Conservation (phyloP, 1,140 invertebrate genomes). For the Papilio glaucus region DNA sequence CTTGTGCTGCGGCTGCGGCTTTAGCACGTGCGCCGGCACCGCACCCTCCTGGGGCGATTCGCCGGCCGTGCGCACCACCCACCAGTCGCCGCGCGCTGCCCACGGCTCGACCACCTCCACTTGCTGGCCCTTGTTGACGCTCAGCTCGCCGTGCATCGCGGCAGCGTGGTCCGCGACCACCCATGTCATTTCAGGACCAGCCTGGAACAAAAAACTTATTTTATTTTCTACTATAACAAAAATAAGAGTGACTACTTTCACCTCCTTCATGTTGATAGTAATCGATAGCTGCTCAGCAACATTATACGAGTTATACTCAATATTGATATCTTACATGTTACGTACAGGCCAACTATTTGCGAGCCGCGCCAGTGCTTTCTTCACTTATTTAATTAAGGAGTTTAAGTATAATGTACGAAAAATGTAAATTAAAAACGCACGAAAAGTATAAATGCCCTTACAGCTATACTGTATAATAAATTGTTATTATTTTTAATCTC, state of each 20-base stretch:
- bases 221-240: not conserved
- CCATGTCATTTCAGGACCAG: slow-evolving; percentile 90
- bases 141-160: slow-evolving; percentile 88
- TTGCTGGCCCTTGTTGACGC: slow-evolving; percentile 93
- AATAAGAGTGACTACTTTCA: not conserved
- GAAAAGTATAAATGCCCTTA: too few relatives aligned
- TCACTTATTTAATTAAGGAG: too few relatives aligned
- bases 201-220: slow-evolving; percentile 45
- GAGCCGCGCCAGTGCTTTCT: too few relatives aligned
- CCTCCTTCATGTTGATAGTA: too few relatives aligned
- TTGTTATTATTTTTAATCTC: too few relatives aligned
- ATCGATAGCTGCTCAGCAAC: too few relatives aligned
- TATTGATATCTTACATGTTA: too few relatives aligned
- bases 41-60: slow-evolving; percentile 89
- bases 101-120: slow-evolving; percentile 94
- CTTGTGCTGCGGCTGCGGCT: slow-evolving; percentile 87
- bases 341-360: too few relatives aligned
- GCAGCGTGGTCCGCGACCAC: slow-evolving; percentile 93
- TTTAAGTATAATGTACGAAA: too few relatives aligned
- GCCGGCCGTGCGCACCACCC: slow-evolving; percentile 85
- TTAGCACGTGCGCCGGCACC: slow-evolving; percentile 92
- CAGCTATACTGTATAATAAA: too few relatives aligned
- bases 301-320: too few relatives aligned
- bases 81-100: slow-evolving; percentile 84
- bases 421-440: too few relatives aligned